phyloP scores from a whole-genome alignment of 1,140 invertebrate species.

The Musca vetustissima region DNA sequence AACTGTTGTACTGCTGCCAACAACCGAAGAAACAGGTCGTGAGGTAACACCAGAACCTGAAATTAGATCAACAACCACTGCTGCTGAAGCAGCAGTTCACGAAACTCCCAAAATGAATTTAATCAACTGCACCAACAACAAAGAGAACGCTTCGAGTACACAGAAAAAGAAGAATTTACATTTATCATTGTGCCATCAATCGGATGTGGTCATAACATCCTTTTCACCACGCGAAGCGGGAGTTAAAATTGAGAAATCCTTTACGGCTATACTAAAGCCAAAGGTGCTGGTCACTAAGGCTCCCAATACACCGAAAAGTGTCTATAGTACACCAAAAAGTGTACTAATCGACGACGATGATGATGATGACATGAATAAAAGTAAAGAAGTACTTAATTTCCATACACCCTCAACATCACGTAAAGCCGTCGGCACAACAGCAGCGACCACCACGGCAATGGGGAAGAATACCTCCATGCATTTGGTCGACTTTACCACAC shows the following conservation, averaged over 20 bases:
- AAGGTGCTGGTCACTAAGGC: constrained; percentile 8
- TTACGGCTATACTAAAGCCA: constrained; percentile 39
- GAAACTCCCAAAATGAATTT: constrained; percentile 42
- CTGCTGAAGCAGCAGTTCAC: constrained; percentile 25
- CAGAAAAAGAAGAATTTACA: constrained; percentile 35
- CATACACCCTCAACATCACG: constrained; percentile 46
- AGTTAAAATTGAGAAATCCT: constrained; percentile 46
- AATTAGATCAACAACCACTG: neutral
- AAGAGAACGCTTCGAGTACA: constrained; percentile 41
- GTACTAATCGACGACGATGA: constrained; percentile 40
- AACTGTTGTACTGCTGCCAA: neutral
- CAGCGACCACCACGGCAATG: constrained; percentile 40
- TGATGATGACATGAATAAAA: constrained; percentile 31
- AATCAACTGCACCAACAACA: constrained; percentile 47
- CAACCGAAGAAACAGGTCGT: neutral
- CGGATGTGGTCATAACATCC: constrained; percentile 47
- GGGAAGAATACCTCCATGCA: constrained; percentile 43
- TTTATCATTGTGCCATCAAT: constrained; percentile 33
- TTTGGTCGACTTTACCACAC: constrained; percentile 49
- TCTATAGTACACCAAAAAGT: constrained; percentile 47
- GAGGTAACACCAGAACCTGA: constrained; percentile 28
- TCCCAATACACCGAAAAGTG: constrained; percentile 41
- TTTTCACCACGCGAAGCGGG: constrained; percentile 49
- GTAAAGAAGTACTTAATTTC: constrained; percentile 37
- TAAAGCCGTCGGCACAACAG: constrained; percentile 32